Base-by-base conservation (phyloP, 1,140 invertebrate genomes). In the Lepeophtheirus salmonis region DNA sequence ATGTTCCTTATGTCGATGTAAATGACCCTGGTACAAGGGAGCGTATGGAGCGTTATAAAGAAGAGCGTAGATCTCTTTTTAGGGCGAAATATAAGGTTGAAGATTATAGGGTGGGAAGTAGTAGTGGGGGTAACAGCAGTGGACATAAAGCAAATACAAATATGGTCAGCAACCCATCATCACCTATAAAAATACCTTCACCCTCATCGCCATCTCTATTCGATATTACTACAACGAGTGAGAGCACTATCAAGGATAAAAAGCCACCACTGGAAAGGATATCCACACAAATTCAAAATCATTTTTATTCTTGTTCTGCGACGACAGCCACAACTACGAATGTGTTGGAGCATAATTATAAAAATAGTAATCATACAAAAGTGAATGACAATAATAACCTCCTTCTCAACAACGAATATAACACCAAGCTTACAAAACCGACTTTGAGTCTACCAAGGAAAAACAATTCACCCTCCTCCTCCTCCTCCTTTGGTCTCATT, bases 11-110 rank as follows among this genome's bases (percentile, higher is more conserved):
- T 0, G 64, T 77, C 0, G 74, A 77, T 56, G 66, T 77, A 24
- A 76, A 74, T 24, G 76, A 77, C 65, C 75, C 76, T 1, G 67
- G 69, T 2, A 74, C 83, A 62, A 70, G 83, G 22, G 83, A 86
- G 55, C 57, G 86, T 49, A 90, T 90, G 63, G 86, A 89, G 69
- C 83, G 84, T 67, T 90, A 90, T 67, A 92, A 92, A 73, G 86
- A 89, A 68, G 87, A 90, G 68, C 73, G 88, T n/a, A 75, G 88
- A 57, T 82, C 80, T 56, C 85, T 86, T 66, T 69, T 91, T 18
- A 77, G 86, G 23, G 85, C 90, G 67, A 89, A 89, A 70, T 86
- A 86, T 67, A 80, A 83, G 59, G 83, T 83, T 0, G 86, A 90
- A 66, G 83, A 83, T 18, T 84, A 89, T 62, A 77, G 82, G 48